Percentiles rank a stretch among this genome's conserved stretches.
Conservation (phyloP, 2,888 invertebrate genomes). For the Sisyra nigra region DNA sequence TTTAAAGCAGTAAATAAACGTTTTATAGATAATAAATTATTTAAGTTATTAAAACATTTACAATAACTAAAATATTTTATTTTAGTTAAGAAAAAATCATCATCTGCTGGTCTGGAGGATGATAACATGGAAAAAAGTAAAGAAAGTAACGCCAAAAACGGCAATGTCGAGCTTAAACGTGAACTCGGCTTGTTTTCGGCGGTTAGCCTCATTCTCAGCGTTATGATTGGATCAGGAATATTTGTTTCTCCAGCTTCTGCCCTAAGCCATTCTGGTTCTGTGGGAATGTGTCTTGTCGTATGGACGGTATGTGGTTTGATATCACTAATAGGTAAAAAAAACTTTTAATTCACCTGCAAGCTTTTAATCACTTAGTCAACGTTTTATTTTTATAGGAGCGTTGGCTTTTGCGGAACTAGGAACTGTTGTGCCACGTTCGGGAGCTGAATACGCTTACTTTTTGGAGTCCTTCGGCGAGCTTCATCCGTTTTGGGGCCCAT, state of each 20-base stretch:
- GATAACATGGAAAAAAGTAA: no score
- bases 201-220: constrained; percentile 66
- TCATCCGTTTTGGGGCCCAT: constrained; percentile 51
- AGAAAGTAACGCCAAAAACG: no score
- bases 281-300: constrained; percentile 59
- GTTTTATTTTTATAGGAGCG: constrained; percentile 37
- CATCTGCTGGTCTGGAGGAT: no score
- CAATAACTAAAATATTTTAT: no score
- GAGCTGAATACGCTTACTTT: constrained; percentile 69
- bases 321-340: constrained; percentile 55
- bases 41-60: no score
- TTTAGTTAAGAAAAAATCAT: no score
- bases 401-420: constrained; percentile 68
- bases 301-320: constrained; percentile 67
- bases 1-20: no score
- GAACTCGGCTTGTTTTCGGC: constrained; percentile 69
- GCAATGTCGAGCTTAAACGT: constrained; percentile 45
- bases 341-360: no score
- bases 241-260: constrained; percentile 74
- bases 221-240: constrained; percentile 84
- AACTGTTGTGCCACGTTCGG: constrained; percentile 60
- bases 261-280: constrained; percentile 57
- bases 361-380: no score
- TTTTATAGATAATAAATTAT: no score
- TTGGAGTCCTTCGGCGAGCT: constrained; percentile 51